Percentiles rank a stretch among this genome's conserved stretches.
These are phyloP conservation scores for Atherix ibis DNA, from an alignment of 2,888 invertebrate species.

Conservation along the genomic window DNA sequence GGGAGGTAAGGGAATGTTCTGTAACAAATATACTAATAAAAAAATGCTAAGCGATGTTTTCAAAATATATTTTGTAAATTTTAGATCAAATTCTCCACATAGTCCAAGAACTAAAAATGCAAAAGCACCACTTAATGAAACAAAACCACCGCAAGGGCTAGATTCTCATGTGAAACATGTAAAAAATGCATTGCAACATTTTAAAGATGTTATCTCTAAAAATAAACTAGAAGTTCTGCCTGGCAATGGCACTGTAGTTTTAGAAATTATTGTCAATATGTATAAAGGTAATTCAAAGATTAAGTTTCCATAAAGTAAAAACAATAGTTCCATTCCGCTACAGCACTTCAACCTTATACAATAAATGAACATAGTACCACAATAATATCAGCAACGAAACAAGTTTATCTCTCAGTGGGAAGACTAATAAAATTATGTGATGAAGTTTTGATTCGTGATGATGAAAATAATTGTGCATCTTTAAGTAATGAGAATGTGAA, in stretches of 20 bases:
- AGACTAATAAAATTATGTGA: conserved; percentile 80
- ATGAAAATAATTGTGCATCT: conserved; percentile 33
- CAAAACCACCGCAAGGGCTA: conserved; percentile 53
- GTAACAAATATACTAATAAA: too few species aligned
- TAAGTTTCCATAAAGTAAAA: background rate
- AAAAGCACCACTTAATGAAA: conserved; percentile 34
- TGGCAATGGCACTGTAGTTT: conserved; percentile 82
- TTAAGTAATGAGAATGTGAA: conserved; percentile 46
- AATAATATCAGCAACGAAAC: conserved; percentile 56
- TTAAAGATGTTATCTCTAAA: conserved; percentile 83
- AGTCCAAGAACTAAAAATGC: conserved; percentile 42
- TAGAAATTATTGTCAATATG: conserved; percentile 82
- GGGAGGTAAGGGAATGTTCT: conserved; percentile 28
- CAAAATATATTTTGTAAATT: conserved; percentile 13
- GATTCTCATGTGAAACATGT: conserved; percentile 62
- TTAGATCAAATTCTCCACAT: conserved; percentile 47
- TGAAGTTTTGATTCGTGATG: conserved; percentile 63
- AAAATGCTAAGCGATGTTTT: too few species aligned
- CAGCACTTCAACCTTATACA: conserved; percentile 29
- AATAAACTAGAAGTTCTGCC: conserved; percentile 85
- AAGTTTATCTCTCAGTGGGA: conserved; percentile 73
- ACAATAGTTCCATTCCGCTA: background rate
- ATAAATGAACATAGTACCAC: conserved; percentile 30
- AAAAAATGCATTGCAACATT: conserved; percentile 67
- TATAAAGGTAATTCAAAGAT: conserved; percentile 41